phyloP scores from a whole-genome alignment of 2,888 invertebrate genomes.

The Siphonodentalium dalli region DNA sequence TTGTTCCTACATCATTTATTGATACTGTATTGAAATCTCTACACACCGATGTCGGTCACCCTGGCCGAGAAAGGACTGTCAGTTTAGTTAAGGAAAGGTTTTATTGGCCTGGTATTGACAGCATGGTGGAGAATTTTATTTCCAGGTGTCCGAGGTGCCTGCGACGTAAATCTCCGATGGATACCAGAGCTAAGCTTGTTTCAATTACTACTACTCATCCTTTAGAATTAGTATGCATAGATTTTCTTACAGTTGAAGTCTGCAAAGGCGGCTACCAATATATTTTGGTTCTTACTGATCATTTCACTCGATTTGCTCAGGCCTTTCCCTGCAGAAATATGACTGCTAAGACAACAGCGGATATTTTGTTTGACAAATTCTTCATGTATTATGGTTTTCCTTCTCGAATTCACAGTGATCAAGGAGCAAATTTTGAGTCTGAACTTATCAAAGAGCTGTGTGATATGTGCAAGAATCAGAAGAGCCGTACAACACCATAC shows the following conservation, averaged over 20 bases:
- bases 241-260: not conserved
- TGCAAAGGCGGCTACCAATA: not conserved
- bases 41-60: too few species aligned
- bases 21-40: too few species aligned
- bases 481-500: slow-evolving; percentile 20
- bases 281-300: slow-evolving; percentile 9
- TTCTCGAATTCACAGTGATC: too few species aligned
- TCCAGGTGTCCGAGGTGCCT: too few species aligned
- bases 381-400: slow-evolving; percentile 12
- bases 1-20: too few species aligned
- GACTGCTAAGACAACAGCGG: slow-evolving; percentile 16
- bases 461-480: slow-evolving; percentile 7
- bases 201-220: slow-evolving; percentile 5
- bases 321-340: slow-evolving; percentile 17
- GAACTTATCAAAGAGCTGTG: slow-evolving; percentile 16
- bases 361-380: slow-evolving; percentile 9
- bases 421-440: slow-evolving; percentile 20
- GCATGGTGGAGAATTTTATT: too few species aligned
- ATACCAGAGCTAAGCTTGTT: slow-evolving; percentile 1
- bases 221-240: slow-evolving; percentile 7
- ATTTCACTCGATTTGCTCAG: slow-evolving; percentile 14
- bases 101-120: too few species aligned
- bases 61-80: too few species aligned
- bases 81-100: too few species aligned
- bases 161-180: too few species aligned